A percentile compares a stretch with the other conserved stretches of the same genome.
These are phyloP conservation scores for Branchinecta lynchi DNA, from an alignment of 1,140 invertebrate species.

Conservation along the genomic window DNA sequence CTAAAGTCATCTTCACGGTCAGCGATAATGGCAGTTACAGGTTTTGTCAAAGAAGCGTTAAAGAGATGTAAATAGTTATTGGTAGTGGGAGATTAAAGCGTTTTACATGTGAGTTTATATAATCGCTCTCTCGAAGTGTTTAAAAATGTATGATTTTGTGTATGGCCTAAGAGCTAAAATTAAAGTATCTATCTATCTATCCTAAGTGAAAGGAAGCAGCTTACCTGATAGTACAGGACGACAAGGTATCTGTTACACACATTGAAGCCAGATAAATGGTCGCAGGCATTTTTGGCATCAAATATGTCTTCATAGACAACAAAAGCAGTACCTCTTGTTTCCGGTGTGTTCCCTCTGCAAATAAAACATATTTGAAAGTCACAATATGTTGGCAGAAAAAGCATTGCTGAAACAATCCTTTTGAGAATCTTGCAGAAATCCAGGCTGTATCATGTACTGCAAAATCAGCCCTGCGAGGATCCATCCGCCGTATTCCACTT, in stretches of 20 bases:
- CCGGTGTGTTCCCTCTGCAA: conserved; percentile 85
- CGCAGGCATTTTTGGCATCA: conserved; percentile 99
- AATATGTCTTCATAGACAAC: conserved; percentile 99
- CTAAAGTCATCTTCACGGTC: too few relatives aligned
- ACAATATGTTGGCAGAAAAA: background rate
- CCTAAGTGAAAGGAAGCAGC: conserved; percentile 15
- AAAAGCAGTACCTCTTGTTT: conserved; percentile 95
- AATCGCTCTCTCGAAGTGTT: too few relatives aligned
- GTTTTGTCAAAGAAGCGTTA: too few relatives aligned
- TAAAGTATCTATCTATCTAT: too few relatives aligned
- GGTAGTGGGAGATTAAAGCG: too few relatives aligned
- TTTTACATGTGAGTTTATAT: too few relatives aligned
- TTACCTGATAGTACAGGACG: conserved; percentile 80
- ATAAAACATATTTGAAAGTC: conserved; percentile 19
- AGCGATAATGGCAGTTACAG: too few relatives aligned
- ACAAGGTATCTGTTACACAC: conserved; percentile 97
- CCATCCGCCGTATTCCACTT: too few relatives aligned
- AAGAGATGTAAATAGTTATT: too few relatives aligned
- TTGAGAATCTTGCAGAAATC: background rate
- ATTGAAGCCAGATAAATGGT: conserved; percentile 97
- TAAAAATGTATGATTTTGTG: too few relatives aligned
- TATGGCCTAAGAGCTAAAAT: too few relatives aligned
- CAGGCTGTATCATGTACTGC: background rate
- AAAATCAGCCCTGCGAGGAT: background rate
- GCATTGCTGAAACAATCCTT: background rate